Evolutionary conservation across 2,797 vertebrate genomes (phyloP), one percentile per base, ranked within the genome.

Genomic region (Limosa lapponica): DNA sequence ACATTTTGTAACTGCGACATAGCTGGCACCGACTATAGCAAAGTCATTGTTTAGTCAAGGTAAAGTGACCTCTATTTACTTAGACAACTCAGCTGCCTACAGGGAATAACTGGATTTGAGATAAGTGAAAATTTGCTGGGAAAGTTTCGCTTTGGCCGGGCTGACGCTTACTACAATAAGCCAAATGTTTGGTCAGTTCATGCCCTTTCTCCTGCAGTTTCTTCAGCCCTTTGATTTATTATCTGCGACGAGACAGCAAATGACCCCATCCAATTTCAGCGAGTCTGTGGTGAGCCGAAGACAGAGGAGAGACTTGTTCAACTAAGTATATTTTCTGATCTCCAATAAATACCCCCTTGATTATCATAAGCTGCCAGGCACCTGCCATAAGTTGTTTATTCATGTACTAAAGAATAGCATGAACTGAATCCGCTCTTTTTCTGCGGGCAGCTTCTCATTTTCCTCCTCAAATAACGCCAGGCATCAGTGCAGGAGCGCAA

Each of bases 151-250:
- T 84, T 51, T 86, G 71, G 72, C 84, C 32, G 48, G n/a, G 90
- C 89, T 87, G 71, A 55, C 2, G 57, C 83, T 89, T 6, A 30
- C 90, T 70, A 87, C 93, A 93, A 88, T 83, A 61, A 89, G 93
- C 93, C 6, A 74, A 92, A 95, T 96, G 95, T 90, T 92, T 59
- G 59, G 83, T 51, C 91, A 87, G 94, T 94, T 95, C 95, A 28
- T 93, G 96, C 82, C 96, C 95, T 93, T 93, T 82, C 92, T 91
- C 81, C 82, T 61, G 90, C 95, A 73, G 74, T n/a, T 89, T 74
- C 93, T 90, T 17, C 94, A 92, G 94, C 86, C 80, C 67, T 96
- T 87, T 95, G 91, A 97, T 96, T 96, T 94, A 94, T 95, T 94
- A 94, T 87, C 96, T 90, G 91, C 9, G 58, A 80, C 81, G 44